A percentile compares a stretch with the other conserved stretches of the same genome.
phyloP scores from a whole-genome alignment of 2,888 invertebrate species.

The Noctua comes region DNA sequence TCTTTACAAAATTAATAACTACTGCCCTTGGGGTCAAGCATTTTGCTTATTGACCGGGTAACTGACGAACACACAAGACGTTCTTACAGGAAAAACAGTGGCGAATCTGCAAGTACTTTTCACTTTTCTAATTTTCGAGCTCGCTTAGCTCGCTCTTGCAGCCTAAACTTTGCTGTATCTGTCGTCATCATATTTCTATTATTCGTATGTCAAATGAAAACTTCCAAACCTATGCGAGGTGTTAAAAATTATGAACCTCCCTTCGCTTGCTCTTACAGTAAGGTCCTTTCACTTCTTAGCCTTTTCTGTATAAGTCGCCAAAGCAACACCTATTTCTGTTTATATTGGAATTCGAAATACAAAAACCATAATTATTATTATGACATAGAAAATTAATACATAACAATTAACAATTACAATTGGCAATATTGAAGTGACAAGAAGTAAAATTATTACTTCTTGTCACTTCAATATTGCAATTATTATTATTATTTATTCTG shows the following conservation, averaged over 20 bases:
- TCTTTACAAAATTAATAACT: background rate
- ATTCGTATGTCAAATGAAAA: too few relatives aligned
- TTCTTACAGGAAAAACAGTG: background rate
- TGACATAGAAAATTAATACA: background rate
- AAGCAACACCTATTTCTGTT: background rate
- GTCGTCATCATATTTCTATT: too few relatives aligned
- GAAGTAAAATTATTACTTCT: background rate
- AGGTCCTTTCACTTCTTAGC: background rate
- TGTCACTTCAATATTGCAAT: too few relatives aligned
- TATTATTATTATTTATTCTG: background rate
- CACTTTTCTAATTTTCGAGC: background rate
- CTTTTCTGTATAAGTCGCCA: background rate
- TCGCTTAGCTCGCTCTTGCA: background rate
- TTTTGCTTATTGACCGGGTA: background rate
- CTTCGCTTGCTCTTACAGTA: background rate
- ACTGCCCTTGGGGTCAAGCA: background rate
- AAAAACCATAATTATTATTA: background rate
- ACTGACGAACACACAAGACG: background rate
- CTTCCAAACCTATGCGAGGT: too few relatives aligned
- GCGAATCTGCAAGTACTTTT: background rate
- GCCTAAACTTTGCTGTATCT: too few relatives aligned
- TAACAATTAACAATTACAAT: background rate
- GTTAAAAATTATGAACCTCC: too few relatives aligned
- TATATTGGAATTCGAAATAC: background rate
- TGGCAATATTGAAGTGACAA: constrained; percentile 2